phyloP scores from a whole-genome alignment of 2,797 vertebrate species.

The Todus mexicanus region DNA sequence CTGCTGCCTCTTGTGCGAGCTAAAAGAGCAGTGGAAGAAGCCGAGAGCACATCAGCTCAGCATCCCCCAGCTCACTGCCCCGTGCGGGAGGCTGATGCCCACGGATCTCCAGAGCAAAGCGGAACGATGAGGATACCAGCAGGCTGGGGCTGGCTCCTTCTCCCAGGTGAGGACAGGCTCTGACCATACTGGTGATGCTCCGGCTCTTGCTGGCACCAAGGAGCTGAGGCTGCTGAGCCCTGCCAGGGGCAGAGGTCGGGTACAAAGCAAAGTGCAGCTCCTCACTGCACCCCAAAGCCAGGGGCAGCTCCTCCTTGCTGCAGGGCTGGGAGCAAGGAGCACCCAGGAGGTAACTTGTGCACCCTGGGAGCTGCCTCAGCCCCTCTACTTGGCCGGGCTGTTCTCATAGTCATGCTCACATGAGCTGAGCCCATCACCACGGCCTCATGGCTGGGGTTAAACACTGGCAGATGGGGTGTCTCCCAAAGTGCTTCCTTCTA shows the following conservation, averaged over 20 bases:
- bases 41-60: not conserved
- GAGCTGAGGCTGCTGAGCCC: not conserved
- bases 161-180: not conserved
- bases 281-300: not conserved
- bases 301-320: not conserved
- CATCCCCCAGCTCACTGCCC: not conserved
- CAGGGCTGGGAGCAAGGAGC: not conserved
- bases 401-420: not conserved
- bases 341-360: accelerated
- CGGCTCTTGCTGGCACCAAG: not conserved
- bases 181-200: not conserved
- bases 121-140: not conserved
- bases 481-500: not conserved
- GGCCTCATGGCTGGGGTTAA: not conserved
- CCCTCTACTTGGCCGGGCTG: not conserved
- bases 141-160: not conserved
- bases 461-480: not conserved
- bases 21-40: not conserved
- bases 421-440: not conserved
- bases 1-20: accelerated
- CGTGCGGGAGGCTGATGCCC: not conserved
- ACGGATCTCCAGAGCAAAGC: not conserved
- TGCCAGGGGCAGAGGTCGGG: accelerated
- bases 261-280: not conserved
- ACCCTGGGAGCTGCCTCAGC: not conserved